phyloP scores from a whole-genome alignment of 2,888 invertebrate genomes.

The Iselma pallidipennis region DNA sequence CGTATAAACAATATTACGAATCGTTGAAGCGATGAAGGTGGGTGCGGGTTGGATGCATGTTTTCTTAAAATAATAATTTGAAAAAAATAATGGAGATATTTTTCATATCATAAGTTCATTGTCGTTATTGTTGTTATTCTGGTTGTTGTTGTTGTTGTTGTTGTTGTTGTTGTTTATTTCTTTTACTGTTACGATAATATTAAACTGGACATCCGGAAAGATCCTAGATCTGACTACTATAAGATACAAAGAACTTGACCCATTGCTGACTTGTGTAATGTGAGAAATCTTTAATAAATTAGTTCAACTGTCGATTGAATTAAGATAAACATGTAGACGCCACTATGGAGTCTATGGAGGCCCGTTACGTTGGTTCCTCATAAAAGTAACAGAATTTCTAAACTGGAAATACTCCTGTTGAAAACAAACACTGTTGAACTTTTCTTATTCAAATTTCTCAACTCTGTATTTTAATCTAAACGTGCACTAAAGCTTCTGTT shows the following conservation, averaged over 20 bases:
- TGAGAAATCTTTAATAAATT: slow-evolving; percentile 42
- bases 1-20: slow-evolving; percentile 30
- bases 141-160: no score
- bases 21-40: slow-evolving; percentile 23
- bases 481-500: no score
- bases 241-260: slow-evolving; percentile 33
- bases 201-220: slow-evolving; percentile 30
- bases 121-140: no score
- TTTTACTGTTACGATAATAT: neutral
- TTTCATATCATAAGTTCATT: no score
- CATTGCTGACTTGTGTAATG: slow-evolving; percentile 37
- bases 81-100: neutral
- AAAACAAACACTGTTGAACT: no score
- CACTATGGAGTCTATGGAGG: neutral
- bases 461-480: no score
- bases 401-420: no score
- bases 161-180: no score
- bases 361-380: neutral
- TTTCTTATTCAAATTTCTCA: no score
- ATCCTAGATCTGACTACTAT: slow-evolving; percentile 36
- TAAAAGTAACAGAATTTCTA: neutral
- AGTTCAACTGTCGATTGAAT: slow-evolving; percentile 41
- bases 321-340: slow-evolving; percentile 17
- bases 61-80: neutral
- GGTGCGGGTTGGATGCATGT: slow-evolving; percentile 18